Percentiles rank a stretch among this genome's conserved stretches.
These are phyloP conservation scores for Noctua fimbriata DNA, from an alignment of 2,888 invertebrate genomes.

Conservation along the genomic window DNA sequence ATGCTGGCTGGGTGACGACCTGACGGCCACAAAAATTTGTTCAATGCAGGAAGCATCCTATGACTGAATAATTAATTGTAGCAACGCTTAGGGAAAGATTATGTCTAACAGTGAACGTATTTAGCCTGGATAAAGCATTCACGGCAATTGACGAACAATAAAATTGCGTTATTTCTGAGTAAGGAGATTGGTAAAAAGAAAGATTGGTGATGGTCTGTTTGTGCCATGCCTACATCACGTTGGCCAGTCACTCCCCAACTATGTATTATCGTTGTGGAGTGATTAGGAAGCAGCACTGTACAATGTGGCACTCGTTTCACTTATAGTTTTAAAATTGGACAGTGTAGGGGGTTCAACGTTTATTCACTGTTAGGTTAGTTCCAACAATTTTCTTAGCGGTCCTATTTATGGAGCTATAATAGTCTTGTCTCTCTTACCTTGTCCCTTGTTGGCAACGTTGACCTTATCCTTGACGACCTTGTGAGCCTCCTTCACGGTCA, in stretches of 20 bases:
- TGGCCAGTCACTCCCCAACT: too few relatives aligned
- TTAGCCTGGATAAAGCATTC: neutral
- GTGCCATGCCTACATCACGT: neutral
- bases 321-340: neutral
- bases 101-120: neutral
- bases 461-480: constrained; percentile 97
- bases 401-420: neutral
- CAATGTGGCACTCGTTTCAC: neutral
- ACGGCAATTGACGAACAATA: neutral
- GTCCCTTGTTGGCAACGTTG: constrained; percentile 95
- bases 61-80: neutral
- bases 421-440: constrained; percentile 91
- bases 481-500: constrained; percentile 97
- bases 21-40: neutral
- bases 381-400: neutral
- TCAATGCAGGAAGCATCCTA: neutral
- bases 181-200: neutral
- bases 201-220: neutral
- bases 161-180: neutral
- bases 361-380: neutral
- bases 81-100: neutral
- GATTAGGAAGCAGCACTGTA: neutral
- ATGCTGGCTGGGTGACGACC: neutral
- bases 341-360: neutral
- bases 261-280: neutral